phyloP scores from a whole-genome alignment of 1,140 invertebrate genomes.

The Druon quercuslanigerum region DNA sequence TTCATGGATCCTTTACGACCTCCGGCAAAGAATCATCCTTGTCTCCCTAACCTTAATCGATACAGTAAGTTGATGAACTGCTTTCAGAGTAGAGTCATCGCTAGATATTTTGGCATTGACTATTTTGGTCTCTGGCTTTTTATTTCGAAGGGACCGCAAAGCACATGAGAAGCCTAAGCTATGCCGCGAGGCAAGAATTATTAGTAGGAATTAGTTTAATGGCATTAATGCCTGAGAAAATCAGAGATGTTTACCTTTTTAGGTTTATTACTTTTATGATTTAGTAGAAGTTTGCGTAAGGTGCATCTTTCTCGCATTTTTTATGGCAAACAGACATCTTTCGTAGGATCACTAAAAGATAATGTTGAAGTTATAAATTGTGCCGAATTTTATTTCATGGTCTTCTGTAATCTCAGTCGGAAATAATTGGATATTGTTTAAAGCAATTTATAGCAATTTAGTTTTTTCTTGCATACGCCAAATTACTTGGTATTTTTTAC shows the following conservation, averaged over 20 bases:
- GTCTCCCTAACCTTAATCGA: neutral
- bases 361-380: neutral
- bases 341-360: neutral
- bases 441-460: no score
- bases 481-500: no score
- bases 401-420: neutral
- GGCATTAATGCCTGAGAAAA: neutral
- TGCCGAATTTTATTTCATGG: conserved; percentile 3
- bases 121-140: neutral
- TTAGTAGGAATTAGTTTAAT: neutral
- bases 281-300: conserved; percentile 1
- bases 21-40: neutral
- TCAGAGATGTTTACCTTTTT: neutral
- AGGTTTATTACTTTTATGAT: neutral
- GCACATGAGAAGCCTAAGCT: neutral
- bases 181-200: conserved; percentile 4
- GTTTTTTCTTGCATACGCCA: no score
- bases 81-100: neutral
- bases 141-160: neutral
- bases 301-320: neutral
- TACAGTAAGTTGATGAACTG: neutral
- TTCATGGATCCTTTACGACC: neutral
- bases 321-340: neutral
- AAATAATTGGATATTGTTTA: no score
- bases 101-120: neutral